Conservation (phyloP, 2,797 vertebrate species). For the Cynodonichthys magdalenae region DNA sequence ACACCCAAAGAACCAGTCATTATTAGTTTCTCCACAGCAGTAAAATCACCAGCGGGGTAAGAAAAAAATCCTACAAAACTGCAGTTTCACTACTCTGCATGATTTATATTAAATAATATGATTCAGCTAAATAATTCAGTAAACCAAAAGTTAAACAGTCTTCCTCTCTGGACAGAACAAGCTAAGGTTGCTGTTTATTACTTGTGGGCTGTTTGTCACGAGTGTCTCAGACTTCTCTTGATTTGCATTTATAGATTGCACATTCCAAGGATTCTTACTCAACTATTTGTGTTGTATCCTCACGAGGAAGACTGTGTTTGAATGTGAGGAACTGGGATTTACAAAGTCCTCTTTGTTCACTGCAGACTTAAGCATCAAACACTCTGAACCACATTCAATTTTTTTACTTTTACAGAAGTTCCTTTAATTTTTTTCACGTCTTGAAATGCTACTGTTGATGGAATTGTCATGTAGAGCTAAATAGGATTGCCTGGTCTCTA, state of each 20-base stretch:
- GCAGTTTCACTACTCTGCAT: conserved; percentile 52
- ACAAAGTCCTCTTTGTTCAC: conserved; percentile 40
- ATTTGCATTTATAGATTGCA: conserved; percentile 66
- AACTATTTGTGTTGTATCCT: conserved; percentile 58
- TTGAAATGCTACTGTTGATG: conserved; percentile 27
- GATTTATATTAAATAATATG: conserved; percentile 13
- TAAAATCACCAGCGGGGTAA: conserved; percentile 55
- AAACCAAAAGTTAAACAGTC: conserved; percentile 21
- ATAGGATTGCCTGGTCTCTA: conserved; percentile 42
- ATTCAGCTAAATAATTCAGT: conserved; percentile 5
- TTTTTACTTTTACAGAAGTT: conserved; percentile 15
- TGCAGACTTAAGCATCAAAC: conserved; percentile 27
- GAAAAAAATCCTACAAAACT: conserved; percentile 38
- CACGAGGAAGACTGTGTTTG: conserved; percentile 41
- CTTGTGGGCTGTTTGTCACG: conserved; percentile 51
- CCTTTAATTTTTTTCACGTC: conserved; percentile 10
- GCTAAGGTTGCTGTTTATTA: conserved; percentile 41
- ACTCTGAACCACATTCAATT: conserved; percentile 7
- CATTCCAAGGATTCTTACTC: conserved; percentile 63
- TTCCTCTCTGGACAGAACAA: conserved; percentile 20
- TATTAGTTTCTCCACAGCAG: conserved; percentile 56
- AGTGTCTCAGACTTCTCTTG: conserved; percentile 48
- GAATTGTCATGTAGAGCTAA: conserved; percentile 44
- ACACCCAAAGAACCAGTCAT: conserved; percentile 53
- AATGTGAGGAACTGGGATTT: conserved; percentile 27